Percentiles rank a stretch among this genome's conserved stretches.
These are phyloP conservation scores for Octonoba sinensis DNA, from an alignment of 2,888 invertebrate genomes.

Conservation along the genomic window DNA sequence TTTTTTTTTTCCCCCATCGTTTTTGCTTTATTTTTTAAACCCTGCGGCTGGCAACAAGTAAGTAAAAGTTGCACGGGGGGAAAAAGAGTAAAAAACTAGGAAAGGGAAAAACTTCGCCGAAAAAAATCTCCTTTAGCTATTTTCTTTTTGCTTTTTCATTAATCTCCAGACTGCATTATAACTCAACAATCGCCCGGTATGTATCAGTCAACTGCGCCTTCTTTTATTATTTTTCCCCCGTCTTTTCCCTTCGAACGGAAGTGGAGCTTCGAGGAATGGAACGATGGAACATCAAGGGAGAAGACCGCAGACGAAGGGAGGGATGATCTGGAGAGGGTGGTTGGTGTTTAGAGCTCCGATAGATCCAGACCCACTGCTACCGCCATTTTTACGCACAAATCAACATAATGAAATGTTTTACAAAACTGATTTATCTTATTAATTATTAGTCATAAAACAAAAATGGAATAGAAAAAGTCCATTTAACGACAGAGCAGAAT, in stretches of 20 bases:
- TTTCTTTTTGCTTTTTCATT: conserved; percentile 63
- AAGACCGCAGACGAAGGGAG: not conserved
- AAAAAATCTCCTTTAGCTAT: conserved; percentile 24
- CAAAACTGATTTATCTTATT: too few relatives aligned
- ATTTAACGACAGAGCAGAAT: too few relatives aligned
- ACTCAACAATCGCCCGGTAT: conserved; percentile 61
- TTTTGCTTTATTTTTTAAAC: conserved; percentile 24
- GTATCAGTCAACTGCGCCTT: conserved; percentile 45
- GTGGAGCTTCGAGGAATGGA: too few relatives aligned
- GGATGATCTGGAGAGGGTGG: conserved; percentile 7
- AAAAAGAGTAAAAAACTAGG: not conserved
- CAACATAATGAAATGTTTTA: too few relatives aligned
- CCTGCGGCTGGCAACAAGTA: conserved; percentile 62
- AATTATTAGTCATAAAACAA: too few relatives aligned
- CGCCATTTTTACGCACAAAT: too few relatives aligned
- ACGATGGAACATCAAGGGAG: not conserved
- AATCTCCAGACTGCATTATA: conserved; percentile 62
- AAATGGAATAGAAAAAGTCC: too few relatives aligned
- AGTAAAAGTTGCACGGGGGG: conserved; percentile 12
- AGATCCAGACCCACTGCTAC: too few relatives aligned
- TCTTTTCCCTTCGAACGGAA: conserved; percentile 12
- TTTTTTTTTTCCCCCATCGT: conserved; percentile 5
- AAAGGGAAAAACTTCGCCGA: conserved; percentile 4
- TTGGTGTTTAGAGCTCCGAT: too few relatives aligned
- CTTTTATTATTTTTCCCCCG: conserved; percentile 17